These are phyloP conservation scores for Phalacrocorax brasilianus DNA, from an alignment of 2,113 vertebrate species.

Conservation along the genomic window DNA sequence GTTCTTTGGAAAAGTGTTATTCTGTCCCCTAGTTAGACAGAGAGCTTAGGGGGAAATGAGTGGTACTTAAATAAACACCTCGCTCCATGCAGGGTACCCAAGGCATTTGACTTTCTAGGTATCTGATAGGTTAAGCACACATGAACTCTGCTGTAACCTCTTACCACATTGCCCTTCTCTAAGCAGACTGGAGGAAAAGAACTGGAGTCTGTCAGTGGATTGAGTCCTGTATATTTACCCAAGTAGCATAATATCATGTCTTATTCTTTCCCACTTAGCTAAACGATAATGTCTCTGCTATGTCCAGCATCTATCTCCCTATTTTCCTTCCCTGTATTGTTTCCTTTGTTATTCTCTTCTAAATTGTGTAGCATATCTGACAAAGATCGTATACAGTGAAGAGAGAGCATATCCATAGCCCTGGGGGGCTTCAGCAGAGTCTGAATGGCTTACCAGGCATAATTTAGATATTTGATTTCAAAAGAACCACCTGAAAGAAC, in stretches of 20 bases:
- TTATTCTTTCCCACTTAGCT: background rate
- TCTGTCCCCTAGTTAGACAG: background rate
- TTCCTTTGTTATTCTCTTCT: background rate
- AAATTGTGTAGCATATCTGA: background rate
- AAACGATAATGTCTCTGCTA: background rate
- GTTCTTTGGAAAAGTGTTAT: background rate
- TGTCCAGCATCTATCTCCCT: background rate
- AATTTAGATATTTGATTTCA: background rate
- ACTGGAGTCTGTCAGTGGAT: background rate
- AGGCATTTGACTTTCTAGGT: background rate
- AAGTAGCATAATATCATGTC: background rate
- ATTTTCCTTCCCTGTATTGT: background rate
- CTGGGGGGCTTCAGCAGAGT: background rate
- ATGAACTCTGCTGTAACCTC: background rate
- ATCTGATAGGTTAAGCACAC: background rate
- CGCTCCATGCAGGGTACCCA: background rate
- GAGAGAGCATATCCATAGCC: background rate
- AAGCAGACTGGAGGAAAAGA: background rate
- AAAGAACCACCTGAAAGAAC: background rate
- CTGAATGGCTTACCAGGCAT: background rate
- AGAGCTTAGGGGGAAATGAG: background rate
- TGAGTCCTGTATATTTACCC: background rate
- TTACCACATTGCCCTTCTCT: background rate
- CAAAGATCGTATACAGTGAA: background rate
- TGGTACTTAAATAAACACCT: background rate